Evolutionary conservation across 2,797 vertebrate species (phyloP).

Genomic region (Kryptolebias ocellatus): DNA sequence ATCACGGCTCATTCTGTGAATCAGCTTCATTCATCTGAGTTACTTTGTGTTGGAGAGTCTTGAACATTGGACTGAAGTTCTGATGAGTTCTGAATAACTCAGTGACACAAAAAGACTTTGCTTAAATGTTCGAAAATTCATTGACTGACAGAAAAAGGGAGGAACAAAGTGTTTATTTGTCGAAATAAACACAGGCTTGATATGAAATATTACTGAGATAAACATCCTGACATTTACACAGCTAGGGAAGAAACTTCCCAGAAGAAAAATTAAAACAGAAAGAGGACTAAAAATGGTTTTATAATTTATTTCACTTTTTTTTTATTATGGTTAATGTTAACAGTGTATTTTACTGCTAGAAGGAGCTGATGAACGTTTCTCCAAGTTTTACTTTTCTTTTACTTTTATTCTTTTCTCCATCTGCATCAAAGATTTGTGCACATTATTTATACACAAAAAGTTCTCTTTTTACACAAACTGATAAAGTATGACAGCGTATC

Average conservation of each 20-base stretch:
- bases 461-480: too few species aligned
- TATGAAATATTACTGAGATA: neutral
- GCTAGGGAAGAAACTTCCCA: neutral
- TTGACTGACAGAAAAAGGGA: too few species aligned
- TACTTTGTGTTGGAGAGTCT: neutral
- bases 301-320: neutral
- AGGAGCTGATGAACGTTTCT: too few species aligned
- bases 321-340: too few species aligned
- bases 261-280: neutral
- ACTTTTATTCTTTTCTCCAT: too few species aligned
- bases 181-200: neutral
- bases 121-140: neutral
- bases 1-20: constrained; percentile 4
- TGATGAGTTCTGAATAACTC: neutral
- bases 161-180: too few species aligned
- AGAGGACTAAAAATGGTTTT: neutral
- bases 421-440: too few species aligned
- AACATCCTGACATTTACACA: neutral
- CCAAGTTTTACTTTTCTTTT: too few species aligned
- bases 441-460: too few species aligned
- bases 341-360: too few species aligned
- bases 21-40: neutral
- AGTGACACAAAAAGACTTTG: neutral
- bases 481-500: too few species aligned
- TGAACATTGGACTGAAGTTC: neutral